phyloP scores from a whole-genome alignment of 64 coral and sea anemone genomes.

The Montipora sp. region DNA sequence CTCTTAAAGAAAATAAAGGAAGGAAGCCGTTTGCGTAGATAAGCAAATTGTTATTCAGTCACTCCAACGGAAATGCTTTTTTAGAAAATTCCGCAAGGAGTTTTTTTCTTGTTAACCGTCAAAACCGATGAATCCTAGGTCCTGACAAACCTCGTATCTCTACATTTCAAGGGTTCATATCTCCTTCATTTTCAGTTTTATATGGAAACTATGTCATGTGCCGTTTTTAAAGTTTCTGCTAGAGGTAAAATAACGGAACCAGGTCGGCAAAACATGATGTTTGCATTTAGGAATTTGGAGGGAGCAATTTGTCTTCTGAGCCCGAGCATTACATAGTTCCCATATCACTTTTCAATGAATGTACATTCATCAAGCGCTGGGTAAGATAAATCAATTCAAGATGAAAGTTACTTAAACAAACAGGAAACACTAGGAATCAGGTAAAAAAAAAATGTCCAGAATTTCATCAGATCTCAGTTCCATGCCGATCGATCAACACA shows the following conservation, averaged over 20 bases:
- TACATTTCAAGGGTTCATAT: too few relatives aligned
- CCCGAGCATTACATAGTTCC: not conserved
- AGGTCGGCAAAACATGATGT: too few relatives aligned
- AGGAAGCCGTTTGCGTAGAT: not conserved
- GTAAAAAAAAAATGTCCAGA: not conserved
- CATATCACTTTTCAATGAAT: not conserved
- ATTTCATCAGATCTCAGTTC: not conserved
- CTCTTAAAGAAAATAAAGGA: not conserved
- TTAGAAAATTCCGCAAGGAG: not conserved
- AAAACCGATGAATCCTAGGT: not conserved
- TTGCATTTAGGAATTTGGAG: not conserved
- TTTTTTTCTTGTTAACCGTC: not conserved
- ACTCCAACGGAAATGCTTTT: not conserved
- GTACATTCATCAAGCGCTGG: not conserved
- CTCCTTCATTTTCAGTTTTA: too few relatives aligned
- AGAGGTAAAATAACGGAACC: too few relatives aligned
- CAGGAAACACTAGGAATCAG: not conserved
- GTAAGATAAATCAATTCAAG: slow-evolving; percentile 1
- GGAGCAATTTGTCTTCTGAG: not conserved
- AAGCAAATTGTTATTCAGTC: not conserved
- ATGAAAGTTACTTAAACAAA: not conserved
- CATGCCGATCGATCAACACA: not conserved
- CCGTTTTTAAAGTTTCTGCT: too few relatives aligned
- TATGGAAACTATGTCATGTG: too few relatives aligned
- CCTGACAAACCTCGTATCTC: too few relatives aligned